Percentiles rank a stretch among this genome's conserved stretches.
phyloP scores from a whole-genome alignment of 2,888 invertebrate species.

The Lochmaea capreae region DNA sequence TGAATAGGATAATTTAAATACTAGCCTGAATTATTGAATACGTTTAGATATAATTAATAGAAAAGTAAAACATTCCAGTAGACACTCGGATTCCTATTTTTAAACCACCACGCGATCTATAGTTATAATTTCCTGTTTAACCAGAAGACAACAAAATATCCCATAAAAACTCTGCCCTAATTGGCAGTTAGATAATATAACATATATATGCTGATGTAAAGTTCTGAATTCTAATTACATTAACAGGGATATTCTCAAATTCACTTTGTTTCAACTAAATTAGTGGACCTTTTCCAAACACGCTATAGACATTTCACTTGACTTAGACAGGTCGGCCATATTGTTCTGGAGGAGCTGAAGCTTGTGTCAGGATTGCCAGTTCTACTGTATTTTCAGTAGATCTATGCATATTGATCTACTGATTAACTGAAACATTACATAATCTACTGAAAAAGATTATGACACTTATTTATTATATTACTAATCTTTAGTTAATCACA shows the following conservation, averaged over 20 bases:
- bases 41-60: neutral
- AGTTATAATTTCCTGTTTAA: neutral
- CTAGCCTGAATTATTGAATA: neutral
- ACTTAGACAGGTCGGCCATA: no score
- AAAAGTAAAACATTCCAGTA: no score
- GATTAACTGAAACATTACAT: no score
- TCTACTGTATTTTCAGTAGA: no score
- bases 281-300: neutral
- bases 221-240: neutral
- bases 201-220: neutral
- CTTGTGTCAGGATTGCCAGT: no score
- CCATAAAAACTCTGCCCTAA: constrained; percentile 5
- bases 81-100: neutral
- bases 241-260: neutral
- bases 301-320: no score
- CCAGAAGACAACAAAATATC: neutral
- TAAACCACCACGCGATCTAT: neutral
- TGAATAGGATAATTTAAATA: neutral
- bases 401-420: no score
- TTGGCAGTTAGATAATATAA: constrained; percentile 25
- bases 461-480: no score
- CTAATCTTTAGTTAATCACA: no score
- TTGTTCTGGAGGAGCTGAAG: no score
- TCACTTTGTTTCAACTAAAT: neutral
- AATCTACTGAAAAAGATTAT: no score